Evolutionary conservation across 2,797 vertebrate genomes (phyloP), one percentile per base, ranked within the genome.

Genomic region (Muscicapa comitata): DNA sequence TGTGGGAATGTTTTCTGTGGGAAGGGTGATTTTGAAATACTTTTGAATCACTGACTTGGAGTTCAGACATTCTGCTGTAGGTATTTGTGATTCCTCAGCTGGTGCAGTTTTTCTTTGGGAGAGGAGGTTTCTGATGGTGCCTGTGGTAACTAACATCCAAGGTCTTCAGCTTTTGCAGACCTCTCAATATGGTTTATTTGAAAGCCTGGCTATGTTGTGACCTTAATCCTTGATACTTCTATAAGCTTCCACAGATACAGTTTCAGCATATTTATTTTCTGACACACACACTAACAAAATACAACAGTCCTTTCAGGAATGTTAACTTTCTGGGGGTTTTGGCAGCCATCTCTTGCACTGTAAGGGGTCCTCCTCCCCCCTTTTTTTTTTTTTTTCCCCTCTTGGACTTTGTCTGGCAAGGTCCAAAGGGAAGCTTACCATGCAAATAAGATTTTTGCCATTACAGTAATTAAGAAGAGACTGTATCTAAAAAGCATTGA

Each of bases 361-460:
- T 70, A 24, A 75, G 28, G 47, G 40, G 31, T 20, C 2, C 0
- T 5, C 3, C 3, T 17, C 3, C 2, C 5, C 24, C 9, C 18
- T 4, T 18, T 10, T 35, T 42, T 42, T 38, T 63, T n/a, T n/a
- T 33, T 55, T 35, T 25, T 3, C 2, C 7, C 1, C 7, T 48
- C 21, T 77, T 71, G 42, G 55, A 31, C 7, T 79, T 76, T 31
- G 4, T 67, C 31, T 65, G 16, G 7, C 19, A 65, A 58, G 38
- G 25, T 68, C n/a, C 16, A 72, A 90, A 74, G 28, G 42, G 12
- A 43, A 37, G 5, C 9, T 31, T 15, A 26, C 50, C 17, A 20
- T 50, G 17, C 35, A 80, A 76, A 33, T 59, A 53, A 72, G 40
- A 18, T 51, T 88, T 80, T 75, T 82, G 19, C 40, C 23, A 29